phyloP scores from a whole-genome alignment of 2,888 invertebrate species.

The Agriotes lineatus region DNA sequence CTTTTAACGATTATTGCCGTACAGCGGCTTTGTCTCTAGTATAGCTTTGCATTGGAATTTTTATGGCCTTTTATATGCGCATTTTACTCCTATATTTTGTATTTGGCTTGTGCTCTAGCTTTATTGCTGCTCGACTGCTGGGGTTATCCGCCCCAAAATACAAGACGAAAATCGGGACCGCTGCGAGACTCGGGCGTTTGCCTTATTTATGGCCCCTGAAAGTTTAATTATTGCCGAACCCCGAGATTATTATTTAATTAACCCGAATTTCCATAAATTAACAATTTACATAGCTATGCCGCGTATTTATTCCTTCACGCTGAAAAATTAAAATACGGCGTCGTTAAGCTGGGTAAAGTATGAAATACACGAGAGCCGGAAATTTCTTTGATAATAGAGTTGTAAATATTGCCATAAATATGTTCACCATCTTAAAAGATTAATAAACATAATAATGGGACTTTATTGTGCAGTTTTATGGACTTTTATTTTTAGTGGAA shows the following conservation, averaged over 20 bases:
- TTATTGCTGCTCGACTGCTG: conserved; percentile 41
- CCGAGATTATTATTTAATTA: conserved; percentile 37
- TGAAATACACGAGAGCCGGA: conserved; percentile 26
- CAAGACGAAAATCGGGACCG: background rate
- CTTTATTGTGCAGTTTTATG: too few species aligned
- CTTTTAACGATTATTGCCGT: conserved; percentile 56
- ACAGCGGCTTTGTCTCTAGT: conserved; percentile 55
- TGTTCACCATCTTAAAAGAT: conserved; percentile 25
- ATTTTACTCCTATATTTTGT: conserved; percentile 50
- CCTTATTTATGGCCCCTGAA: conserved; percentile 9
- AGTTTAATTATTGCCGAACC: conserved; percentile 14
- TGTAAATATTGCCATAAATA: conserved; percentile 36
- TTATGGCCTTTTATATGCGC: conserved; percentile 51
- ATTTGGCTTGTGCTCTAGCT: conserved; percentile 44
- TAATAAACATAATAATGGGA: conserved; percentile 8
- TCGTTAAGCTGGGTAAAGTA: conserved; percentile 29
- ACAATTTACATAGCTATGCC: conserved; percentile 27
- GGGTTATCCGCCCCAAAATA: background rate
- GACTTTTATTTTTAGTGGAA: too few species aligned
- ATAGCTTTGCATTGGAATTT: conserved; percentile 52
- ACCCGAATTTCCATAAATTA: conserved; percentile 36
- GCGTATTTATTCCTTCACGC: conserved; percentile 26
- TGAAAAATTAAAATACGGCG: conserved; percentile 31
- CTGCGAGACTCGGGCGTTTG: background rate
- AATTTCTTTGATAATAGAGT: conserved; percentile 30